Evolutionary conservation across 2,113 vertebrate genomes (phyloP).

Genomic region (Oplegnathus fasciatus): DNA sequence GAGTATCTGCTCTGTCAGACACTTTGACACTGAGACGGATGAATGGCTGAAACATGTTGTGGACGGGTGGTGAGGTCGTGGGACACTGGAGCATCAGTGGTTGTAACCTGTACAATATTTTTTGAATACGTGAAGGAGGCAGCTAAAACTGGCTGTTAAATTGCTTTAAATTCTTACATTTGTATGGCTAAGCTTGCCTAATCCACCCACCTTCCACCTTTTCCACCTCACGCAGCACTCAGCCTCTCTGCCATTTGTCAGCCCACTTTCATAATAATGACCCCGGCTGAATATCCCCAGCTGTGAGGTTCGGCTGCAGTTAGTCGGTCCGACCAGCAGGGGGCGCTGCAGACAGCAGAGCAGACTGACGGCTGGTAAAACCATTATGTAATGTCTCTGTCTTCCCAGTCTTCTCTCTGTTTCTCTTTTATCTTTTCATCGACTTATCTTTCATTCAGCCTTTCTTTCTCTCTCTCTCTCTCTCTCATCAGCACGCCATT

Average conservation of each 20-base stretch:
- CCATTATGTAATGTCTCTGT: constrained; percentile 58
- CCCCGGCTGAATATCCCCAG: neutral
- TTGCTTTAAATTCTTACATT: too few relatives aligned
- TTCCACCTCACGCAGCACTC: too few relatives aligned
- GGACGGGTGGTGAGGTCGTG: too few relatives aligned
- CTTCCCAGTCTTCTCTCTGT: constrained; percentile 5
- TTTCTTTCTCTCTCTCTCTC: neutral
- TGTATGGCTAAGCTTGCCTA: too few relatives aligned
- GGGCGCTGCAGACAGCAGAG: constrained; percentile 26
- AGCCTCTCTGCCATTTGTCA: neutral
- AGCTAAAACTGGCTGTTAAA: too few relatives aligned
- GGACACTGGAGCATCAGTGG: too few relatives aligned
- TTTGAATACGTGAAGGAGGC: too few relatives aligned
- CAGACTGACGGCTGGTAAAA: neutral
- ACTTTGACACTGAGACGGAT: too few relatives aligned
- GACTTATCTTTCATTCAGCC: constrained; percentile 23
- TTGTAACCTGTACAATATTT: too few relatives aligned
- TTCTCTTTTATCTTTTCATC: constrained; percentile 19
- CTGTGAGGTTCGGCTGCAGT: constrained; percentile 28
- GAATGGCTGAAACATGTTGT: too few relatives aligned
- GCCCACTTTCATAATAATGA: constrained; percentile 9
- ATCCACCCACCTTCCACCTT: too few relatives aligned
- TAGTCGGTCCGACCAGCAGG: constrained; percentile 8
- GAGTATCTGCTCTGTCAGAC: too few relatives aligned
- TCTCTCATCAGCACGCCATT: neutral